These are phyloP conservation scores for Menidia menidia DNA, from an alignment of 2,797 vertebrate genomes.

Conservation along the genomic window DNA sequence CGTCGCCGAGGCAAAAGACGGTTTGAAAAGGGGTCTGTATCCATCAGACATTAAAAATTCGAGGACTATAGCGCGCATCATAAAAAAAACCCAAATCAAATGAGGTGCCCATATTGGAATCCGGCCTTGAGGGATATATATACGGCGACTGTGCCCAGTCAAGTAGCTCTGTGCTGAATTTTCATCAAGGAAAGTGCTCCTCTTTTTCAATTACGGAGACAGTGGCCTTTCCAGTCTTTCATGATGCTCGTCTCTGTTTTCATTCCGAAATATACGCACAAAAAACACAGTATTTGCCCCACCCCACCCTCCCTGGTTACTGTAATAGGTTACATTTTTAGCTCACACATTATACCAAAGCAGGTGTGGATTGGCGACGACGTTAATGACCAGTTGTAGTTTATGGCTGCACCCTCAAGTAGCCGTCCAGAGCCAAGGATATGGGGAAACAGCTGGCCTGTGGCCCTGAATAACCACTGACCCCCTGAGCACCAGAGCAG, in stretches of 20 bases:
- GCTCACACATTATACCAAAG: constrained; percentile 40
- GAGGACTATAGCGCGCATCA: neutral
- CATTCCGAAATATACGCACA: constrained; percentile 23
- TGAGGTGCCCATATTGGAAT: constrained; percentile 7
- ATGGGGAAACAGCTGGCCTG: constrained; percentile 58
- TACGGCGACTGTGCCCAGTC: neutral
- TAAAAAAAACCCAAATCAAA: neutral
- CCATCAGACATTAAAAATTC: constrained; percentile 32
- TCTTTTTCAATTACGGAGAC: constrained; percentile 31
- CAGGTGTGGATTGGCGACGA: constrained; percentile 66
- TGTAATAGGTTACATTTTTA: constrained; percentile 44
- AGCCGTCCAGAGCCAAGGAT: constrained; percentile 35
- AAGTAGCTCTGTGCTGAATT: constrained; percentile 11
- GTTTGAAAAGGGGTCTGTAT: constrained; percentile 19
- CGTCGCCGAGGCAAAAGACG: constrained; percentile 34
- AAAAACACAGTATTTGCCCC: constrained; percentile 19
- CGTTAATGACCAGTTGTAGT: constrained; percentile 39
- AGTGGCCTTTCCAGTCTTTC: constrained; percentile 23
- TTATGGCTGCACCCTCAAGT: constrained; percentile 44
- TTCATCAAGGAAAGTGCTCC: constrained; percentile 59
- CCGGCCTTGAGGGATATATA: neutral
- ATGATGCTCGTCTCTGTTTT: constrained; percentile 24
- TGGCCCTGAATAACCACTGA: constrained; percentile 68
- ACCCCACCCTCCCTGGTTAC: constrained; percentile 33
- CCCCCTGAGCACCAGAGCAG: constrained; percentile 33